phyloP scores from a whole-genome alignment of 1,140 invertebrate species.

The Onthophagus taurus region DNA sequence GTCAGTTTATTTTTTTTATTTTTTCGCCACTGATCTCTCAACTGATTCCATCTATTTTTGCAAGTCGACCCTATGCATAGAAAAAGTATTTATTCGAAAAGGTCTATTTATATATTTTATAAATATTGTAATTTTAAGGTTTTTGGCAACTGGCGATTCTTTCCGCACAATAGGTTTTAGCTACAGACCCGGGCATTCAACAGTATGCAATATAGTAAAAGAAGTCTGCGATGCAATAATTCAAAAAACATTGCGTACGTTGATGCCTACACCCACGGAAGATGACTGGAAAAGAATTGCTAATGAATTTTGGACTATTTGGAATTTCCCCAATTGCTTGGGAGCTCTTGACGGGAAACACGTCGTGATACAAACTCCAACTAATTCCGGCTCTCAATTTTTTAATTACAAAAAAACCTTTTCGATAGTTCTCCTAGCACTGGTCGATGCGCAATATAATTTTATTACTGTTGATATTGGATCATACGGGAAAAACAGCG shows the following conservation, averaged over 20 bases:
- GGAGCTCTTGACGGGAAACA: conserved; percentile 42
- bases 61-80: no score
- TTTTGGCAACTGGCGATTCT: conserved; percentile 6
- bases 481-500: conserved; percentile 24
- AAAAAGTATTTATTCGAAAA: no score
- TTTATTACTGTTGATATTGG: conserved; percentile 35
- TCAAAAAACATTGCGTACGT: conserved; percentile 4
- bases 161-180: conserved; percentile 4
- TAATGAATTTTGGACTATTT: conserved; percentile 15
- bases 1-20: no score
- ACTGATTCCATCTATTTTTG: no score
- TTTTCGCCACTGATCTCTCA: no score
- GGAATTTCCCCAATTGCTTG: conserved; percentile 31
- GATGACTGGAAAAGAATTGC: conserved; percentile 15
- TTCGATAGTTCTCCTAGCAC: conserved; percentile 38
- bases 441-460: conserved; percentile 36
- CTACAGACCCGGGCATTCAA: conserved; percentile 5
- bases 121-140: no score
- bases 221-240: conserved; percentile 18
- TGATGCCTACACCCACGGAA: conserved; percentile 14
- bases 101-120: no score
- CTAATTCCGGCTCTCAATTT: conserved; percentile 31
- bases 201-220: neutral
- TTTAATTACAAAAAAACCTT: conserved; percentile 40
- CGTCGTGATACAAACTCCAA: conserved; percentile 30